Evolutionary conservation across 2,797 vertebrate genomes (phyloP).

Genomic region (Acanthurus tractus): DNA sequence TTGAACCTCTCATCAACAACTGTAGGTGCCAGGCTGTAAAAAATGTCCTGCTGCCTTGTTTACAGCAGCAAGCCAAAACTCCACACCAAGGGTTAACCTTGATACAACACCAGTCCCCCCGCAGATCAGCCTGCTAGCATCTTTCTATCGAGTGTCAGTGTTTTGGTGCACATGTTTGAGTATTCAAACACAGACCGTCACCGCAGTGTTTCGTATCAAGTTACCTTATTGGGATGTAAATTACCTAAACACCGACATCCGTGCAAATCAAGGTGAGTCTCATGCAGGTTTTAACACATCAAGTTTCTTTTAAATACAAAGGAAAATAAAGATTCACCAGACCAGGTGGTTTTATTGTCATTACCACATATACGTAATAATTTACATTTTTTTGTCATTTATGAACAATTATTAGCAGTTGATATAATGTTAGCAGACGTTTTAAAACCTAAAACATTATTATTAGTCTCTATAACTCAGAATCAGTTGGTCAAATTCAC

Average conservation of each 20-base stretch:
- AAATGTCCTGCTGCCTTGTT: conserved; percentile 23
- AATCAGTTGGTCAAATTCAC: not conserved
- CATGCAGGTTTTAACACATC: no score
- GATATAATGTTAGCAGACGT: not conserved
- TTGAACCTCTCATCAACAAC: conserved; percentile 15
- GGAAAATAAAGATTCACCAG: no score
- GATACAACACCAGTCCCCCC: not conserved
- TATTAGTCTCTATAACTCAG: not conserved
- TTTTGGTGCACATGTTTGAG: not conserved
- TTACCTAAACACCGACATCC: no score
- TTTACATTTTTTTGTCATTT: not conserved
- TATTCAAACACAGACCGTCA: no score
- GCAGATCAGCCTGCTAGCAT: not conserved
- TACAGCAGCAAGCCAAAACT: conserved; percentile 19
- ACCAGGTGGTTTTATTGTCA: no score
- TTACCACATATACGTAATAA: no score
- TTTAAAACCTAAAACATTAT: no score
- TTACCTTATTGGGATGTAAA: no score
- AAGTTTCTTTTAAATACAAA: no score
- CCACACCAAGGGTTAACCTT: not conserved
- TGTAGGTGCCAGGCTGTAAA: conserved; percentile 26
- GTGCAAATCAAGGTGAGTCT: no score
- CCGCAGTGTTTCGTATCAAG: no score
- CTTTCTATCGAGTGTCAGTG: not conserved
- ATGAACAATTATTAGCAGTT: not conserved